Evolutionary conservation across 2,888 invertebrate species (phyloP), one percentile per base, ranked within the genome.

Genomic region (Seira ritae): DNA sequence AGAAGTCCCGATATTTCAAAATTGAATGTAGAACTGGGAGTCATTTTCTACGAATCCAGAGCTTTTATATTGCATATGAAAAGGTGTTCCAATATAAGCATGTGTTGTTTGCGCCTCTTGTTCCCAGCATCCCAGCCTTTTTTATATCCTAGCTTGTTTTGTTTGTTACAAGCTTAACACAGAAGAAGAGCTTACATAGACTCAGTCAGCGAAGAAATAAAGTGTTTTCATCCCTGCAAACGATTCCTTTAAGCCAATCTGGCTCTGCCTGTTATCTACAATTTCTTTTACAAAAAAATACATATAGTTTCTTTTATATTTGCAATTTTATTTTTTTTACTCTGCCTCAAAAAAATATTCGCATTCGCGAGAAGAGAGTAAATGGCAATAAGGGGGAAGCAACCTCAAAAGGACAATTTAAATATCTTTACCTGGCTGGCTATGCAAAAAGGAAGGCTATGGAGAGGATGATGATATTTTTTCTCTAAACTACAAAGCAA

Each of bases 1-100:
- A 84, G 80, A 77, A 71, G 73, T 80, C 74, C 72, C 85, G 84
- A 85, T 85, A 84, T 85, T 85, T 85, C 85, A 85, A 85, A 85
- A 85, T 85, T 84, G 84, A 85, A 85, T 85, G 80, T 76, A 81
- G 84, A 76, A 84, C 78, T 85, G 85, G 84, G 84, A 84, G 70
- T 79, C 74, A 84, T 84, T 84, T 84, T 78, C 83, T 65, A 31
- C 42, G 65, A 60, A 42, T 12, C 3, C 23, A 31, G 23, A 15
- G 55, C 37, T 23, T 31, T 50, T 19, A n/a, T 68, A 66, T 24
- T 42, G n/a, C 66, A 17, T 75, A 19, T 74, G 20, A 4, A 31
- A 31, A 31, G 31, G 31, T 31, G 31, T 31, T 31, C 31, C 8
- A 4, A 31, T 31, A 31, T 8, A 31, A 31, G 31, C 31, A 31